Conservation (phyloP, 2,797 vertebrate species). For the Tangara arthus region DNA sequence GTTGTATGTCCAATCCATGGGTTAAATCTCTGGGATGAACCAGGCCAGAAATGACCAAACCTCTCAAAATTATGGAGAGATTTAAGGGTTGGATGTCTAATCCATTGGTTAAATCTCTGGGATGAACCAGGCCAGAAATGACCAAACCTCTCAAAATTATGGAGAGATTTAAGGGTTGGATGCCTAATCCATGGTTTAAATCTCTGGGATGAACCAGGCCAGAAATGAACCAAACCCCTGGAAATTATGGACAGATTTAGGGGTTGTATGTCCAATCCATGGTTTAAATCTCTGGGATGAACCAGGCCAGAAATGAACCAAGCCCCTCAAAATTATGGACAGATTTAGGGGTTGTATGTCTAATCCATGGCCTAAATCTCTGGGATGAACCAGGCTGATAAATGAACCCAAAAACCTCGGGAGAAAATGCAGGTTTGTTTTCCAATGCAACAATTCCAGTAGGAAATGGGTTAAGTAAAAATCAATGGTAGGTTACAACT, state of each 20-base stretch:
- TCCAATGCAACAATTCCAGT: not conserved
- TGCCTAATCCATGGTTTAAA: not conserved
- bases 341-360: not conserved
- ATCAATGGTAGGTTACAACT: not conserved
- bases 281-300: not conserved
- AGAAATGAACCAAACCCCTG: not conserved
- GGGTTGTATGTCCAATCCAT: not conserved
- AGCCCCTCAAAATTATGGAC: not conserved
- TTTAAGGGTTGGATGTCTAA: too few relatives aligned
- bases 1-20: not conserved
- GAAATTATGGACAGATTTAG: not conserved
- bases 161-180: rapidly evolving
- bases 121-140: too few relatives aligned
- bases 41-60: not conserved
- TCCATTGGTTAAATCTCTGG: too few relatives aligned
- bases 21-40: not conserved
- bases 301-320: not conserved
- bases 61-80: too few relatives aligned
- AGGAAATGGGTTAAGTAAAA: not conserved
- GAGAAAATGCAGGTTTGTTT: not conserved
- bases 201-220: not conserved
- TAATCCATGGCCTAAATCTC: not conserved
- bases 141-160: too few relatives aligned
- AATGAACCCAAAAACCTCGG: not conserved
- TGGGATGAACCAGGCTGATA: not conserved